A percentile compares a stretch with the other conserved stretches of the same genome.
phyloP scores from a whole-genome alignment of 30 jellyfish, hydroid and myxozoan genomes.

The Aurelia sp. region DNA sequence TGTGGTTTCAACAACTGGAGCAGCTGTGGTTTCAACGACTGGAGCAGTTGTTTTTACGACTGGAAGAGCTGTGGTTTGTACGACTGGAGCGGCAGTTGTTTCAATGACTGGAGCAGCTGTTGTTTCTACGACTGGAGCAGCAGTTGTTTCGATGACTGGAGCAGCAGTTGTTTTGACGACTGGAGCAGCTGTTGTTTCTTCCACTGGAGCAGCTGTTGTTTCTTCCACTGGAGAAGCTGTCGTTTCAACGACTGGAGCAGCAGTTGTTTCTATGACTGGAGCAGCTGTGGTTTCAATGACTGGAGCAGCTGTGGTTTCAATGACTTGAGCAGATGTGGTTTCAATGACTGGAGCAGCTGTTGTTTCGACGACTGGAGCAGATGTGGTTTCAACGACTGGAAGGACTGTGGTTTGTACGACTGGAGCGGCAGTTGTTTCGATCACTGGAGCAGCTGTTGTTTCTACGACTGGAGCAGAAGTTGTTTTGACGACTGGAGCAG shows the following conservation, averaged over 20 bases:
- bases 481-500: too few species aligned
- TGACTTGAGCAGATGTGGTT: slow-evolving; percentile 61
- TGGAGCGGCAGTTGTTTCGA: too few species aligned
- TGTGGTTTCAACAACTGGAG: slow-evolving; percentile 30
- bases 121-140: slow-evolving; percentile 35
- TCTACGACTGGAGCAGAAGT: too few species aligned
- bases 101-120: slow-evolving; percentile 55
- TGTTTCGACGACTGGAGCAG: slow-evolving; percentile 40
- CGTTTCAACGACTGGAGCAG: slow-evolving; percentile 25
- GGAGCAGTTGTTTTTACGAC: slow-evolving; percentile 33
- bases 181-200: slow-evolving; percentile 54
- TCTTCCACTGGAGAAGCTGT: slow-evolving; percentile 42
- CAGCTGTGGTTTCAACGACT: slow-evolving; percentile 43
- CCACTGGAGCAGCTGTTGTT: slow-evolving; percentile 52
- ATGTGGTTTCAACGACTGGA: slow-evolving; percentile 34
- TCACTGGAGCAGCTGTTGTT: too few species aligned
- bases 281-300: slow-evolving; percentile 47
- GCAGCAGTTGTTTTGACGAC: slow-evolving; percentile 41
- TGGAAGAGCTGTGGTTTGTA: slow-evolving; percentile 45
- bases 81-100: slow-evolving; percentile 47
- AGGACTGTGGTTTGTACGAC: neutral
- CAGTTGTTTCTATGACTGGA: slow-evolving; percentile 32
- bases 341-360: slow-evolving; percentile 43
- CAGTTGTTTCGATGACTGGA: slow-evolving; percentile 41
- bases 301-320: slow-evolving; percentile 50